Base-by-base conservation (phyloP, 2,888 invertebrate genomes). In the Myopa tessellatipennis region DNA sequence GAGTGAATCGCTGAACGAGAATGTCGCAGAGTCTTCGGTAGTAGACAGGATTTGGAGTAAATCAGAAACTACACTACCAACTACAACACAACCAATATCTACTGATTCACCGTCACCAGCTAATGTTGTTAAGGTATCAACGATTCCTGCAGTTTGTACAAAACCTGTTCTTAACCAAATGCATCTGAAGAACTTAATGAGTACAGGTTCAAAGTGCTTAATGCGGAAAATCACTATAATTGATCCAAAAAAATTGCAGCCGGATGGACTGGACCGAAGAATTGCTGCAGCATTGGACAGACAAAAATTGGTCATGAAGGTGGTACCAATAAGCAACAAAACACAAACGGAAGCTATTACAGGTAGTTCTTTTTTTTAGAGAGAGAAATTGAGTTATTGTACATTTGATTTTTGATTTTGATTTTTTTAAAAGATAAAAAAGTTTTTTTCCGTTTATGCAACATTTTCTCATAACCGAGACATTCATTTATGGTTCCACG, bases 211-310 rank as follows among this genome's bases (percentile, higher is more conserved):
- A 26, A 26, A 26, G 26, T n/a, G 26, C 26, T 1, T 26, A 26
- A 26, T 26, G 26, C 86, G 85, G 36, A 84, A 83, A 81, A 84
- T 88, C 40, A 81, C 82, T 72, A 84, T 84, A 14, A 82, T 89
- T 61, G 88, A 89, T 83, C 83, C 85, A 4, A 85, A 84, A 4
- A 89, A 88, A 80, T 81, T 89, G 1, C 85, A 86, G 73, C 80
- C 85, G 50, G 81, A 85, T 4, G 88, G 89, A 8, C 78, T 89
- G 38, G 86, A 87, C 78, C 80, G 85, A 2, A 85, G 85, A 78
- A 83, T 89, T 55, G 87, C 87, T 14, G 86, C 85, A 75, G 88
- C 85, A 4, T 78, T 88, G 1, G 84, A 84, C 55, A 88, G 82
- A 70, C 85, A 84, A 63, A 83, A 83, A 55, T 40, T 71, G 52